Percentiles rank a stretch among this genome's conserved stretches.
phyloP scores from a whole-genome alignment of 1,140 invertebrate genomes.

The Uloborus diversus region DNA sequence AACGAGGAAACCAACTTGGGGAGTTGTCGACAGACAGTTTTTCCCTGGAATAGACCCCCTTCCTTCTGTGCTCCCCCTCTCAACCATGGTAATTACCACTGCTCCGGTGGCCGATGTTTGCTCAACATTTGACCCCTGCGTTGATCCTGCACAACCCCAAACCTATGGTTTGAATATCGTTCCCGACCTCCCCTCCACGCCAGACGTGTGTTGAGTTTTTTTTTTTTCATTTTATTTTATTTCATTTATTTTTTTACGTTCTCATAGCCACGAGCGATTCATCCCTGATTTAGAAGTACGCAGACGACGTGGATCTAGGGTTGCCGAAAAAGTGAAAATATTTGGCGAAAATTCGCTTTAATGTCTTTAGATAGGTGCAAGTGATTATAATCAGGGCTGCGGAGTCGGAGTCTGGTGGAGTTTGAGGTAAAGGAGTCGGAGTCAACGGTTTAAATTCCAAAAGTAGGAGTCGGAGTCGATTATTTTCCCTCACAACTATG shows the following conservation, averaged over 20 bases:
- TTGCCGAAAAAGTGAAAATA: neutral
- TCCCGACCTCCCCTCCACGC: too few species aligned
- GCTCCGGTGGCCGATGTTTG: constrained; percentile 55
- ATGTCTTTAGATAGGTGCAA: too few species aligned
- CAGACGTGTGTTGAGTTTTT: constrained; percentile 23
- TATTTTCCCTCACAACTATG: too few species aligned
- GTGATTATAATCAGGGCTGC: too few species aligned
- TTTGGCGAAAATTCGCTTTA: constrained; percentile 14
- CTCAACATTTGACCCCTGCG: constrained; percentile 54
- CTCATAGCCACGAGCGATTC: constrained; percentile 18
- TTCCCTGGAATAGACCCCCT: neutral
- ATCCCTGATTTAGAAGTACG: constrained; percentile 12
- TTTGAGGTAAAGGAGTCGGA: too few species aligned
- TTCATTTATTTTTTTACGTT: neutral
- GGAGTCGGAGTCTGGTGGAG: too few species aligned
- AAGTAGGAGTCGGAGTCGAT: too few species aligned
- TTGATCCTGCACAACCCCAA: constrained; percentile 34
- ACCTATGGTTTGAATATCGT: constrained; percentile 43
- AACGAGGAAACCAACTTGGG: constrained; percentile 29
- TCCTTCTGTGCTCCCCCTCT: neutral
- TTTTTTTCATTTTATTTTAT: neutral
- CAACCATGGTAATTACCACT: constrained; percentile 45
- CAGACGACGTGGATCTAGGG: neutral
- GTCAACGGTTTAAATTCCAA: too few species aligned
- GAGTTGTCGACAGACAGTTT: constrained; percentile 49